These are phyloP conservation scores for Cerceris ruficornis DNA, from an alignment of 2,888 invertebrate genomes.

Conservation along the genomic window DNA sequence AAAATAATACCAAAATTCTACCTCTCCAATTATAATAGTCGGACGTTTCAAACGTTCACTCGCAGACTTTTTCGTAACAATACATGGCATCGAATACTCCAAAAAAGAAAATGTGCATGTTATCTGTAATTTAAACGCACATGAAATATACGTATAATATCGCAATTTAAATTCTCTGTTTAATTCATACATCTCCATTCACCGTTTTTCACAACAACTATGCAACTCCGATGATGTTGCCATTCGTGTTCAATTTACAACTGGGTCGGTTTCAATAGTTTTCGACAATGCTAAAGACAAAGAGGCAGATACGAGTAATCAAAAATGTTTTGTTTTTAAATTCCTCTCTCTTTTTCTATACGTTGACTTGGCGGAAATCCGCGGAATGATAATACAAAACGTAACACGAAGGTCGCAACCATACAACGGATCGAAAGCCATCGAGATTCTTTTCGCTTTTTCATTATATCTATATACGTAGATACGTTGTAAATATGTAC, in stretches of 20 bases:
- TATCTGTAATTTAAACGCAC: neutral
- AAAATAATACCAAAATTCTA: no score
- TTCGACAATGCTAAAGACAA: no score
- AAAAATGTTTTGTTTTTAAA: neutral
- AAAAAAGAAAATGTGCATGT: neutral
- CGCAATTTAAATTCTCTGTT: neutral
- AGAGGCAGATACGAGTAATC: neutral
- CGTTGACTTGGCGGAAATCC: neutral
- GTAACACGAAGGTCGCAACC: constrained; percentile 20
- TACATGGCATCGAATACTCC: neutral
- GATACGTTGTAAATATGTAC: neutral
- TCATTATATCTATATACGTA: neutral
- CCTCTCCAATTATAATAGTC: no score
- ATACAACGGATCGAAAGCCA: constrained; percentile 35
- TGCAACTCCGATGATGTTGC: no score
- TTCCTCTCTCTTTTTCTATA: neutral
- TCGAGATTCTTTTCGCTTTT: constrained; percentile 39
- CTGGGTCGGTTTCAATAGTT: no score
- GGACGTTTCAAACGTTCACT: no score
- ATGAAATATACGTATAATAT: neutral
- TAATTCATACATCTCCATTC: no score
- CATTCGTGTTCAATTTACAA: no score
- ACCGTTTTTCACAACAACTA: no score
- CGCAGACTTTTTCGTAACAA: neutral
- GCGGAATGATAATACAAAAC: neutral